Conservation (phyloP, 2,113 vertebrate genomes). For the Dasyurus viverrinus region DNA sequence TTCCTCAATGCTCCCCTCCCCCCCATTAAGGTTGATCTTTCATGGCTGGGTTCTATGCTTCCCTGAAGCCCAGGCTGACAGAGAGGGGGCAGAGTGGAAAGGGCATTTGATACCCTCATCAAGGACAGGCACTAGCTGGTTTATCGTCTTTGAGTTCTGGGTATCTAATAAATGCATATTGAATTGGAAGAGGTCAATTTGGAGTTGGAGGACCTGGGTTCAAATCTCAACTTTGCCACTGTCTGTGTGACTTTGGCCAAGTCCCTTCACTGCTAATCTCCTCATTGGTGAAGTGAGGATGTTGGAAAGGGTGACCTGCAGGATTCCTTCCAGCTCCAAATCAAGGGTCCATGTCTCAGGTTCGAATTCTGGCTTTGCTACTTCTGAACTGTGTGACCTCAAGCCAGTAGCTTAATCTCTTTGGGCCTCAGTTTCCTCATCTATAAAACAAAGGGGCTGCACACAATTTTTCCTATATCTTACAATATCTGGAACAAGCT, state of each 20-base stretch:
- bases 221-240: neutral
- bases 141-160: neutral
- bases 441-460: neutral
- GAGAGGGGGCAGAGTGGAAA: neutral
- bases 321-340: neutral
- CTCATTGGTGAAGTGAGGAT: neutral
- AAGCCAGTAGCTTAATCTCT: neutral
- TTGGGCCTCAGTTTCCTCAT: neutral
- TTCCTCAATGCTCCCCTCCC: neutral
- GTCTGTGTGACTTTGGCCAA: neutral
- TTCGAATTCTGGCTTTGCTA: neutral
- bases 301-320: neutral
- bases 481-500: neutral
- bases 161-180: neutral
- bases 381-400: neutral
- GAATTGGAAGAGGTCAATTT: neutral
- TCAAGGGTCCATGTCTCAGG: neutral
- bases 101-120: neutral
- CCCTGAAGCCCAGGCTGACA: neutral
- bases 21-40: neutral
- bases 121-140: neutral
- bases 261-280: neutral
- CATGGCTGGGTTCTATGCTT: neutral
- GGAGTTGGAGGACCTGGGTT: neutral
- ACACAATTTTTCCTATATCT: too few relatives aligned